Evolutionary conservation across 1,140 invertebrate species (phyloP).

Genomic region (Listronotus bonariensis): DNA sequence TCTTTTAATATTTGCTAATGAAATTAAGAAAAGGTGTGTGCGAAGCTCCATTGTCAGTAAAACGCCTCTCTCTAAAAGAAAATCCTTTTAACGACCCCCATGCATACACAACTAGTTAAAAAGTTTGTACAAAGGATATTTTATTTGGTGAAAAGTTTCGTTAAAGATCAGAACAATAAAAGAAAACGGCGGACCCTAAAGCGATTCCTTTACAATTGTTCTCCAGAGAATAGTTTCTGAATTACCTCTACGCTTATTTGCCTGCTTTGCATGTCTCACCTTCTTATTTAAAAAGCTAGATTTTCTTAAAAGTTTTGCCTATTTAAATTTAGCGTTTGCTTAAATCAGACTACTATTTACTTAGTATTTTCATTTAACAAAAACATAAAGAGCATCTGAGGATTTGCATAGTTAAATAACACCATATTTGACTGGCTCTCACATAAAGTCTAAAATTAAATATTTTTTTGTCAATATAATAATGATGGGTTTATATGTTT

Average conservation of each 20-base stretch:
- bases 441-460: too few species aligned
- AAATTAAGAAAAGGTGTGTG: too few species aligned
- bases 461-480: too few species aligned
- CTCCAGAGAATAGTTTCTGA: background rate
- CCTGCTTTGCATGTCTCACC: slow-evolving; percentile 3
- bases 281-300: slow-evolving; percentile 21
- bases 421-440: too few species aligned
- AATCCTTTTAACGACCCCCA: slow-evolving; percentile 2
- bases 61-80: too few species aligned
- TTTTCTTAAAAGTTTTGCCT: slow-evolving; percentile 11
- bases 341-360: background rate
- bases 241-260: background rate
- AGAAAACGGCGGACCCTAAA: slow-evolving; percentile 11
- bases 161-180: slow-evolving; percentile 26
- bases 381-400: background rate
- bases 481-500: too few species aligned
- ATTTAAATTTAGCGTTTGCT: slow-evolving; percentile 18
- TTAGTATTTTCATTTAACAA: too few species aligned
- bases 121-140: slow-evolving; percentile 27
- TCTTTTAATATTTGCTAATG: too few species aligned
- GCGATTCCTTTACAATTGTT: background rate
- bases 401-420: too few species aligned
- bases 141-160: slow-evolving; percentile 25
- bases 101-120: slow-evolving; percentile 20
- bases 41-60: too few species aligned